These are phyloP conservation scores for Rhagologus leucostigma DNA, from an alignment of 2,113 vertebrate species.

Conservation along the genomic window DNA sequence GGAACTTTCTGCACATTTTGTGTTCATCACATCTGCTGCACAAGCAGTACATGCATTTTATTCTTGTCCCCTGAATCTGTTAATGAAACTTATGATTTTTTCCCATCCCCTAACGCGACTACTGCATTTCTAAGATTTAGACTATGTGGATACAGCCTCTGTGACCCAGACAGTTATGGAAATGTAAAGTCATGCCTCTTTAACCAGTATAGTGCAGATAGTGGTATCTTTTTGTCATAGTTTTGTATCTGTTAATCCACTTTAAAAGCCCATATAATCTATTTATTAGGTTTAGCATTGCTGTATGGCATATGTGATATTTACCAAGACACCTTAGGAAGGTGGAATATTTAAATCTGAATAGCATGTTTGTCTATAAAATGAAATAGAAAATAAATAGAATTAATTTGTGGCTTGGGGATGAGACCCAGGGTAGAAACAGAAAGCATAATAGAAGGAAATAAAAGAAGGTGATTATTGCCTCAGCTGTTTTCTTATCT, in stretches of 20 bases:
- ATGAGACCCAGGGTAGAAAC: not conserved
- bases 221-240: not conserved
- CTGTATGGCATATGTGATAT: not conserved
- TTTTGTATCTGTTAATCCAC: not conserved
- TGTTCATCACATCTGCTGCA: not conserved
- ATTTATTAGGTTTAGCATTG: not conserved
- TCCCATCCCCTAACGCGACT: too few species aligned
- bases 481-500: not conserved
- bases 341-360: not conserved
- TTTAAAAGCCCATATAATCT: not conserved
- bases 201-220: not conserved
- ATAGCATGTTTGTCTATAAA: not conserved
- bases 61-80: not conserved
- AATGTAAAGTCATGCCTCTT: not conserved
- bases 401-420: not conserved
- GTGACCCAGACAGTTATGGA: not conserved
- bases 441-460: not conserved
- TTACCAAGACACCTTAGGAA: not conserved
- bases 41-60: not conserved
- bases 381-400: not conserved
- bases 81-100: not conserved
- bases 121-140: not conserved
- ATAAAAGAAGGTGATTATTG: not conserved
- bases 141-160: not conserved
- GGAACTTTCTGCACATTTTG: not conserved